Conservation (phyloP, 1,140 invertebrate species). For the Euwallacea fornicatus region DNA sequence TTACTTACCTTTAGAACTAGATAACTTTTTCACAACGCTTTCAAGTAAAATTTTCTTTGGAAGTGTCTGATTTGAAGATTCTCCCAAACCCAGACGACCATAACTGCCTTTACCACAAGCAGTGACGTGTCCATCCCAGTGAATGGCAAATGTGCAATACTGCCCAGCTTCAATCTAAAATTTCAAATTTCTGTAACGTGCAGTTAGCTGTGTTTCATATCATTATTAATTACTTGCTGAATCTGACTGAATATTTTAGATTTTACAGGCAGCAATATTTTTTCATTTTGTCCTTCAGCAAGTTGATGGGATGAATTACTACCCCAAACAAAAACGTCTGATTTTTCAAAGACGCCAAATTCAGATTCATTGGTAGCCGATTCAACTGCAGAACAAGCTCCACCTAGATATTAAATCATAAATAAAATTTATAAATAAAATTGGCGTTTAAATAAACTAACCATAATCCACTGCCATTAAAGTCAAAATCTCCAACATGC, state of each 20-base stretch:
- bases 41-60: constrained; percentile 74
- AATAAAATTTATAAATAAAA: no score
- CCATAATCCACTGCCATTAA: constrained; percentile 50
- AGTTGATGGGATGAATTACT: constrained; percentile 70
- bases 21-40: constrained; percentile 50
- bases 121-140: constrained; percentile 68
- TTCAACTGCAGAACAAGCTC: constrained; percentile 37
- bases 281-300: constrained; percentile 64
- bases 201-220: background rate
- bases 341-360: constrained; percentile 47
- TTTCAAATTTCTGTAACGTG: background rate
- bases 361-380: constrained; percentile 33
- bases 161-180: constrained; percentile 66
- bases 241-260: constrained; percentile 61
- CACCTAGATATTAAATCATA: constrained; percentile 17
- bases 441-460: constrained; percentile 4
- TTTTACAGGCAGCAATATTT: constrained; percentile 62
- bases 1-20: constrained; percentile 58
- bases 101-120: constrained; percentile 97
- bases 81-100: constrained; percentile 87
- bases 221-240: constrained; percentile 57
- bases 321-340: constrained; percentile 69
- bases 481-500: constrained; percentile 60
- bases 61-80: constrained; percentile 89
- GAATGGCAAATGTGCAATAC: constrained; percentile 68